Conservation (phyloP, 1,140 invertebrate species). For the Bombus sylvicola region DNA sequence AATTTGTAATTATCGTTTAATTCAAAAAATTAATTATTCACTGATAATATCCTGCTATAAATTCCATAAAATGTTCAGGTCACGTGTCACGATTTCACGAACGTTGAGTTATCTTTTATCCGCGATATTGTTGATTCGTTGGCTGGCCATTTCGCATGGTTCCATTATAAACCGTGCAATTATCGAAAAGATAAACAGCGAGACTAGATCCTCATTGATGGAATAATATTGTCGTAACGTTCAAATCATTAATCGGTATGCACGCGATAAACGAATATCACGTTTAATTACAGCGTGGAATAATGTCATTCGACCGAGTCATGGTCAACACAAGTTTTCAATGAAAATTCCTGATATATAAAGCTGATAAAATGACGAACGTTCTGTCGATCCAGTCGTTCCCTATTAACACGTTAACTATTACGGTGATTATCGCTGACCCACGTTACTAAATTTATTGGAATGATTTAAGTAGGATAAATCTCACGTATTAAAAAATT, state of each 20-base stretch:
- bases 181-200: neutral
- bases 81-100: no score
- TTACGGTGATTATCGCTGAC: no score
- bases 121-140: neutral
- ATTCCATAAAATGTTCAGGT: neutral
- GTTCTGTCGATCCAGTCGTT: neutral
- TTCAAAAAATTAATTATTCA: no score
- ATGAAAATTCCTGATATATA: neutral
- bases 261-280: neutral
- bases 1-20: neutral
- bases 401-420: neutral
- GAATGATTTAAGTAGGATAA: no score
- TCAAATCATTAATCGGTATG: neutral
- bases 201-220: neutral
- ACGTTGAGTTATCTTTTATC: neutral
- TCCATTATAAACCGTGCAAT: constrained; percentile 8
- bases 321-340: neutral
- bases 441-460: no score
- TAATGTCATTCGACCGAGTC: neutral
- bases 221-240: neutral
- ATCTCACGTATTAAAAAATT: no score
- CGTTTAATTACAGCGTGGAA: neutral
- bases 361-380: neutral
- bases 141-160: neutral
- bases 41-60: no score